phyloP scores from a whole-genome alignment of 1,140 invertebrate species.

The Zaprionus capensis region DNA sequence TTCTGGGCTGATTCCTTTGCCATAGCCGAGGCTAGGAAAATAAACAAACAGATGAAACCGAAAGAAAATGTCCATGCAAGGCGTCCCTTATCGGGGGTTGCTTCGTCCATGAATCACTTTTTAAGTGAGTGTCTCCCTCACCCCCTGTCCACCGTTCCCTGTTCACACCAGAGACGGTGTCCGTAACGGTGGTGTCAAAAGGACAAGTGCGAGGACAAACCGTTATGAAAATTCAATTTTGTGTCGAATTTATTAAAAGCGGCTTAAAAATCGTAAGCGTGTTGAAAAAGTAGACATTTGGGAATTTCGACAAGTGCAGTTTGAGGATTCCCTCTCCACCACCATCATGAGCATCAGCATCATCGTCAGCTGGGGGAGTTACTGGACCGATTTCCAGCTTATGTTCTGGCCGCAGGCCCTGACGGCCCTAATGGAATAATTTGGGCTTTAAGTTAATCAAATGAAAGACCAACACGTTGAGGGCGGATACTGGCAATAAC shows the following conservation, averaged over 20 bases:
- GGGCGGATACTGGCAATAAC: constrained; percentile 13
- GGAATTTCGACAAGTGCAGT: constrained; percentile 74
- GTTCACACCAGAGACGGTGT: not conserved
- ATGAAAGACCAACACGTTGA: constrained; percentile 25
- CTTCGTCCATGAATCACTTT: constrained; percentile 76
- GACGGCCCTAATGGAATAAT: constrained; percentile 67
- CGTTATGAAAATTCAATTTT: constrained; percentile 84
- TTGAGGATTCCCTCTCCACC: constrained; percentile 24
- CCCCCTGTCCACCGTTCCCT: constrained; percentile 7
- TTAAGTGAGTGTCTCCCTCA: constrained; percentile 67
- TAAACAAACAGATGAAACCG: constrained; percentile 37
- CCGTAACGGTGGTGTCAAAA: constrained; percentile 66
- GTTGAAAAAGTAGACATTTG: constrained; percentile 80
- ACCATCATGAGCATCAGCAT: constrained; percentile 14
- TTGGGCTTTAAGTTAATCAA: constrained; percentile 63
- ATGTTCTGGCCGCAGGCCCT: constrained; percentile 64
- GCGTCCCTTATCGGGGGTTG: constrained; percentile 50
- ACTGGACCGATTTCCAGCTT: constrained; percentile 25
- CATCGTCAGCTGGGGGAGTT: constrained; percentile 24
- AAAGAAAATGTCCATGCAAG: constrained; percentile 5
- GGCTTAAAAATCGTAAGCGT: constrained; percentile 78
- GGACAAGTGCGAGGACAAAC: constrained; percentile 65
- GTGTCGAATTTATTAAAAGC: constrained; percentile 83
- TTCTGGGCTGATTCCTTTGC: not conserved
- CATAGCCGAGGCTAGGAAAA: not conserved